A percentile compares a stretch with the other conserved stretches of the same genome.
Conservation (phyloP, 1,140 invertebrate genomes). For the Theocolax elegans region DNA sequence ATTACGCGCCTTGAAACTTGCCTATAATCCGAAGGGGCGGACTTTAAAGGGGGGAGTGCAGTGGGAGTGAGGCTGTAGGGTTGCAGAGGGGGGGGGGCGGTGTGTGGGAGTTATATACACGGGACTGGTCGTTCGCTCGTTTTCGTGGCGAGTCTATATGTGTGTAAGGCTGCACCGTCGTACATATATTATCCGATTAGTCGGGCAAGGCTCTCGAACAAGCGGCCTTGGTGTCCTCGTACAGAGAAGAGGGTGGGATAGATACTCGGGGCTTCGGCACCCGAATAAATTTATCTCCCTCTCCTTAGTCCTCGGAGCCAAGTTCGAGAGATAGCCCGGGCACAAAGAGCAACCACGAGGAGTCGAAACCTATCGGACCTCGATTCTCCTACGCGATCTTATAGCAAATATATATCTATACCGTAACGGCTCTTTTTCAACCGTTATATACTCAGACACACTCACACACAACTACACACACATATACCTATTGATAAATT, state of each 20-base stretch:
- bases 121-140: background rate
- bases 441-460: too few species aligned
- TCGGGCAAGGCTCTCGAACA: background rate
- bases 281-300: conserved; percentile 26
- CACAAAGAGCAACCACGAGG: conserved; percentile 8
- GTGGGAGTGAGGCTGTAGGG: too few species aligned
- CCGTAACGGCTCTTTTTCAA: background rate
- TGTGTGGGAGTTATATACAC: too few species aligned
- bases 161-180: background rate
- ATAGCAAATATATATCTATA: background rate
- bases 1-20: conserved; percentile 14
- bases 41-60: too few species aligned
- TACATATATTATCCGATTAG: conserved; percentile 34
- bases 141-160: background rate
- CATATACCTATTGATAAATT: background rate
- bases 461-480: too few species aligned
- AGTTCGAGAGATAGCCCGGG: background rate
- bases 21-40: conserved; percentile 17
- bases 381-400: background rate
- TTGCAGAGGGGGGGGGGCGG: too few species aligned
- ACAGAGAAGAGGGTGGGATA: background rate
- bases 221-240: background rate
- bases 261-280: background rate
- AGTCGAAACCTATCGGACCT: background rate
- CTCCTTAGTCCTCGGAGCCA: background rate